These are phyloP conservation scores for Arctopsyche grandis DNA, from an alignment of 1,140 invertebrate genomes.

Conservation along the genomic window DNA sequence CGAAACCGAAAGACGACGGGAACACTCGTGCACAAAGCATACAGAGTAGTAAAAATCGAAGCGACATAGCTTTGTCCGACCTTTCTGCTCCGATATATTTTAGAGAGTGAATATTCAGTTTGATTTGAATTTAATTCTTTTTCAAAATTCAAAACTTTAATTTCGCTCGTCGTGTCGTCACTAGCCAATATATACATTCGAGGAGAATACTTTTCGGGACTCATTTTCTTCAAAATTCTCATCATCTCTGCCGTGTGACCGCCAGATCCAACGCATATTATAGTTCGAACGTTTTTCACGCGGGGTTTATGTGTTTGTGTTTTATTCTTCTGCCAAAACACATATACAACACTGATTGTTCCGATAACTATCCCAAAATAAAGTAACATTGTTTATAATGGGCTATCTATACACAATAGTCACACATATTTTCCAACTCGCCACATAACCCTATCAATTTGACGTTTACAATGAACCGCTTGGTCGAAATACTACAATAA, in stretches of 20 bases:
- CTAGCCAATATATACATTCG: constrained; percentile 82
- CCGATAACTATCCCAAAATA: background rate
- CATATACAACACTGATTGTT: no score
- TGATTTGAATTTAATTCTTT: constrained; percentile 47
- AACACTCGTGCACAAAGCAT: constrained; percentile 74
- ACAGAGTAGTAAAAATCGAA: constrained; percentile 81
- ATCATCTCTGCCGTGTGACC: constrained; percentile 93
- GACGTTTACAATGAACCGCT: no score
- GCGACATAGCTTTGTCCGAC: constrained; percentile 88
- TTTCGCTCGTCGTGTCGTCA: constrained; percentile 79
- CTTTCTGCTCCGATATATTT: constrained; percentile 85
- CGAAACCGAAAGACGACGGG: constrained; percentile 75
- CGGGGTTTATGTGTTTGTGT: background rate
- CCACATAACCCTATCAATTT: no score
- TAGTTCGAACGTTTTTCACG: constrained; percentile 57
- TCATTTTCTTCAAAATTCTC: constrained; percentile 72
- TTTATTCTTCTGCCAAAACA: background rate
- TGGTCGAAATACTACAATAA: no score
- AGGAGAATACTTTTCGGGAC: constrained; percentile 71
- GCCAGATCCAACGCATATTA: constrained; percentile 65
- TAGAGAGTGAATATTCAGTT: constrained; percentile 66
- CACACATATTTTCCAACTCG: no score
- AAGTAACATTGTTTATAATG: background rate
- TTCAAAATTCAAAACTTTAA: constrained; percentile 72
- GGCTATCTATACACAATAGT: no score